These are phyloP conservation scores for Theonella swinhoei DNA, from an alignment of 37 sponge, comb jelly and placozoan species.

Conservation along the genomic window DNA sequence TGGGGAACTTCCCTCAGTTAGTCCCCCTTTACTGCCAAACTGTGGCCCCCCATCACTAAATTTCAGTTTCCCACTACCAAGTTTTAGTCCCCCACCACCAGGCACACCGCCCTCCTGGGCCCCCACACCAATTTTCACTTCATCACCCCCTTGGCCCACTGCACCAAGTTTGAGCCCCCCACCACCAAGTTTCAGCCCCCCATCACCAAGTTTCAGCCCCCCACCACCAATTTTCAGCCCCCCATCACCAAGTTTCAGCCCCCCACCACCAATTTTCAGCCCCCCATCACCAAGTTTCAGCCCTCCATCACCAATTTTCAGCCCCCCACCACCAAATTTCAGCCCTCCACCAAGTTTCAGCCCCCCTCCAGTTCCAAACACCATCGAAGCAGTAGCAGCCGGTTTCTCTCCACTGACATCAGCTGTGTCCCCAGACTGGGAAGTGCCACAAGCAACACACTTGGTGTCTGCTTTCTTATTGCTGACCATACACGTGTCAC, in stretches of 20 bases:
- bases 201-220: neutral
- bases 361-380: constrained; percentile 16
- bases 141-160: neutral
- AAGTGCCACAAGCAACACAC: constrained; percentile 61
- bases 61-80: constrained; percentile 6
- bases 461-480: constrained; percentile 15
- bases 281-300: neutral
- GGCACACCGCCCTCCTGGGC: no score
- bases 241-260: constrained; percentile 22
- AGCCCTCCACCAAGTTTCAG: constrained; percentile 20
- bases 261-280: no score
- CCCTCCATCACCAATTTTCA: neutral
- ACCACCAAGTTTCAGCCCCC: neutral
- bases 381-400: neutral
- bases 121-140: no score
- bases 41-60: neutral
- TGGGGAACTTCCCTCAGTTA: no score
- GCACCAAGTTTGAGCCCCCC: constrained; percentile 7
- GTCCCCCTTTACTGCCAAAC: no score
- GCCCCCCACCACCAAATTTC: neutral
- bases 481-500: constrained; percentile 63
- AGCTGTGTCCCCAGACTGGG: constrained; percentile 18
- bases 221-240: neutral
- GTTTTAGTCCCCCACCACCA: neutral
- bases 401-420: neutral